A percentile compares a stretch with the other conserved stretches of the same genome.
Evolutionary conservation across 2,113 vertebrate genomes (phyloP).

Genomic region (Excalfactoria chinensis): DNA sequence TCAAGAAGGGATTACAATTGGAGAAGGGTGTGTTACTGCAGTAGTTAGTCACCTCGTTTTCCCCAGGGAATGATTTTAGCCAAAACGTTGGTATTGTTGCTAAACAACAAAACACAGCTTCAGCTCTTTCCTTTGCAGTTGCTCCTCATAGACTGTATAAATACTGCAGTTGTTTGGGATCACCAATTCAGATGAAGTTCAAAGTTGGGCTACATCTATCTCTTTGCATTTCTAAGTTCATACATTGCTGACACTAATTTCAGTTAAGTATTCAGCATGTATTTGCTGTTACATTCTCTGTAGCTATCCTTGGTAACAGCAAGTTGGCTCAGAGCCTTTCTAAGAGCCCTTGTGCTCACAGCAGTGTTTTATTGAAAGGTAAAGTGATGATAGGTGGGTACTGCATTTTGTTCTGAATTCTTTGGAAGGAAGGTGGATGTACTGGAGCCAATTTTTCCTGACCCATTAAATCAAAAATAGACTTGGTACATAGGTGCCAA

Average conservation of each 20-base stretch:
- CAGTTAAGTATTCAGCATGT: conserved; percentile 23
- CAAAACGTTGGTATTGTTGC: neutral
- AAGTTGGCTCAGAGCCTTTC: conserved; percentile 7
- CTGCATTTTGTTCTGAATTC: neutral
- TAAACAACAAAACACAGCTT: neutral
- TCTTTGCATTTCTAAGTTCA: conserved; percentile 8
- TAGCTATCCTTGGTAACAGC: conserved; percentile 7
- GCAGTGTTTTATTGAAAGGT: neutral
- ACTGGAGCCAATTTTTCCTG: neutral
- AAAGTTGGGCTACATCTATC: neutral
- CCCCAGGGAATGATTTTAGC: neutral
- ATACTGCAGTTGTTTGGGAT: neutral
- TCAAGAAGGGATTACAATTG: neutral
- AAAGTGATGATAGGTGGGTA: neutral
- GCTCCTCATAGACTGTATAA: neutral
- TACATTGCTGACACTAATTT: neutral
- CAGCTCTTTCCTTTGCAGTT: neutral
- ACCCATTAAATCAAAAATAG: neutral
- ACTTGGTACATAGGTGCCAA: neutral
- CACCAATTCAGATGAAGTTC: neutral
- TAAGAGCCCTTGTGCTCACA: neutral
- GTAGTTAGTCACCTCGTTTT: neutral
- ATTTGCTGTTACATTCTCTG: conserved; percentile 8
- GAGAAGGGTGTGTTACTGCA: neutral
- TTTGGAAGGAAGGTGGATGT: neutral